phyloP scores from a whole-genome alignment of 2,113 vertebrate species.

The Fulica atra region DNA sequence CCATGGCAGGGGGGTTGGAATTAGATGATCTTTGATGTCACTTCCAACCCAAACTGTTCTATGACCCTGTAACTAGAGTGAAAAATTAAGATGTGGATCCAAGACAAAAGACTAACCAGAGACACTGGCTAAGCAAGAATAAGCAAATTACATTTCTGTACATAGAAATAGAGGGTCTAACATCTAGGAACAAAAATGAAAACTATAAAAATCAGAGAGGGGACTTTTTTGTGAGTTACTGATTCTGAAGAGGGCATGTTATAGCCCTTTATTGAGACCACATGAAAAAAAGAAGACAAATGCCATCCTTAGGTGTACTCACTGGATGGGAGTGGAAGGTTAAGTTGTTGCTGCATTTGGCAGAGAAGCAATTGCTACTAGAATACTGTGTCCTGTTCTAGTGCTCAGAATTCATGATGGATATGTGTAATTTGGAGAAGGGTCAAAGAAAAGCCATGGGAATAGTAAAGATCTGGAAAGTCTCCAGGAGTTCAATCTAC shows the following conservation, averaged over 20 bases:
- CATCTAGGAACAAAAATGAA: neutral
- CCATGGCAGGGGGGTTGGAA: too few species aligned
- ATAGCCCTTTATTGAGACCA: neutral
- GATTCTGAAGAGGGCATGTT: neutral
- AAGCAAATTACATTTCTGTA: neutral
- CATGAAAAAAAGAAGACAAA: neutral
- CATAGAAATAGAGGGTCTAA: neutral
- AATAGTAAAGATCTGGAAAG: conserved; percentile 54
- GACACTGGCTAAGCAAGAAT: neutral
- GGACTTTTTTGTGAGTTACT: neutral
- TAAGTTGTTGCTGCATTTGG: neutral
- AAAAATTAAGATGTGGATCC: neutral
- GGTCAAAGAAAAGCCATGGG: conserved; percentile 61
- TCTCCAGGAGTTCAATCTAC: conserved; percentile 44
- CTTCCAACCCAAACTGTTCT: too few species aligned
- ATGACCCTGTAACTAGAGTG: neutral
- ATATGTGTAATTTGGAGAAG: conserved; percentile 47
- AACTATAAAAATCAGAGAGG: neutral
- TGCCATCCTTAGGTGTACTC: neutral
- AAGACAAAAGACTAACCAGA: neutral
- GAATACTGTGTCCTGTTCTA: conserved; percentile 14
- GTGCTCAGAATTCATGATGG: conserved; percentile 25
- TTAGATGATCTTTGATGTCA: too few species aligned
- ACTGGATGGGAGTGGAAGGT: neutral
- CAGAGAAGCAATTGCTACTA: conserved; percentile 8